Conservation (phyloP, 2,888 invertebrate species). For the Hypolimnas misippus region DNA sequence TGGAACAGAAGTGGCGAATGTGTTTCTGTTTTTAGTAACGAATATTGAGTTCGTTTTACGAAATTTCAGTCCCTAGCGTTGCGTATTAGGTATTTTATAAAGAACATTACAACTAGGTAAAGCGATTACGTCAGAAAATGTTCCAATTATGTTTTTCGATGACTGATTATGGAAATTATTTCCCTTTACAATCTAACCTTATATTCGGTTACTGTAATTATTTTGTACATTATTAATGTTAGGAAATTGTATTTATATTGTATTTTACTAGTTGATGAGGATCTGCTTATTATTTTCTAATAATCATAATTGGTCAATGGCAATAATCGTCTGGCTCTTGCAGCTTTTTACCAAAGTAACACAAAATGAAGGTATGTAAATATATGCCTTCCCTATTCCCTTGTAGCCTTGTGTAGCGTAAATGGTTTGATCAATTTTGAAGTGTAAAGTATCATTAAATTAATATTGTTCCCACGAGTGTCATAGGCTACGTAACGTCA, state of each 20-base stretch:
- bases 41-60: not conserved
- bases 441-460: too few relatives aligned
- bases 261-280: too few relatives aligned
- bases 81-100: not conserved
- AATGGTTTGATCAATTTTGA: too few relatives aligned
- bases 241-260: not conserved
- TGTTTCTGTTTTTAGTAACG: not conserved
- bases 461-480: too few relatives aligned
- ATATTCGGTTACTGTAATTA: not conserved
- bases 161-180: slow-evolving; percentile 2
- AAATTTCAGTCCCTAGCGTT: not conserved
- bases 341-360: not conserved
- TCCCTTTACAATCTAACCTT: not conserved
- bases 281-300: too few relatives aligned
- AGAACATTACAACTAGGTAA: not conserved
- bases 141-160: not conserved
- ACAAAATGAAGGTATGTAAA: too few relatives aligned
- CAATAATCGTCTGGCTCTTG: not conserved
- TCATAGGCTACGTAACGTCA: too few relatives aligned
- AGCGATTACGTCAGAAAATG: not conserved
- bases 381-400: too few relatives aligned
- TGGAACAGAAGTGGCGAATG: too few relatives aligned
- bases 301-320: not conserved
- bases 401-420: too few relatives aligned
- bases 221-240: slow-evolving; percentile 1